These are phyloP conservation scores for Sprattus sprattus DNA, from an alignment of 2,113 vertebrate genomes.

Conservation along the genomic window DNA sequence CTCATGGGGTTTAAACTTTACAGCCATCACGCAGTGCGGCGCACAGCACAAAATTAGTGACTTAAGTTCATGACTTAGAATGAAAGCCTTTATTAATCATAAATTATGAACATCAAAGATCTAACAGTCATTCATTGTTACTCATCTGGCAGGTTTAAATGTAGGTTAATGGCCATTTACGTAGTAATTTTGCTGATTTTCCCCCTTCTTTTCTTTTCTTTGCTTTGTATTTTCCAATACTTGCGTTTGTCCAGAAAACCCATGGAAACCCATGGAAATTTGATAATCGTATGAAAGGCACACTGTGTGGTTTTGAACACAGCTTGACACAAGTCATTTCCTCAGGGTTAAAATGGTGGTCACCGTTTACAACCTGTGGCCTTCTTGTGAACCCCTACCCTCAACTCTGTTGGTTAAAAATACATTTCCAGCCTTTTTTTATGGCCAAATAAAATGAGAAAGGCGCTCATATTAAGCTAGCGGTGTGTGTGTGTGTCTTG, in stretches of 20 bases:
- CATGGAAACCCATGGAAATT: background rate
- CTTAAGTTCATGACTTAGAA: background rate
- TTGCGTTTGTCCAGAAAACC: background rate
- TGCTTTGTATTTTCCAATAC: slow-evolving; percentile 1
- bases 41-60: background rate
- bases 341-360: slow-evolving; percentile 19
- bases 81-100: background rate
- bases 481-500: slow-evolving; percentile 5
- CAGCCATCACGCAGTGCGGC: background rate
- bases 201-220: background rate
- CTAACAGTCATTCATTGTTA: background rate
- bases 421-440: slow-evolving; percentile 15
- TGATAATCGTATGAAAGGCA: slow-evolving; percentile 15
- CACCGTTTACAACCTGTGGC: slow-evolving; percentile 17
- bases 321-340: slow-evolving; percentile 21
- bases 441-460: slow-evolving; percentile 6
- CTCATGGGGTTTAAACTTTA: background rate
- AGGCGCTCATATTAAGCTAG: slow-evolving; percentile 9
- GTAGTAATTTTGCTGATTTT: background rate
- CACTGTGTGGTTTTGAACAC: slow-evolving; percentile 12
- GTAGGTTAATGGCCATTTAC: background rate
- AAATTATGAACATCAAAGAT: slow-evolving; percentile 8
- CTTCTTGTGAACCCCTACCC: slow-evolving; percentile 14
- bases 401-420: slow-evolving; percentile 16
- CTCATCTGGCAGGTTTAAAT: background rate